Evolutionary conservation across 2,113 vertebrate species (phyloP).

Genomic region (Gasterosteus aculeatus): DNA sequence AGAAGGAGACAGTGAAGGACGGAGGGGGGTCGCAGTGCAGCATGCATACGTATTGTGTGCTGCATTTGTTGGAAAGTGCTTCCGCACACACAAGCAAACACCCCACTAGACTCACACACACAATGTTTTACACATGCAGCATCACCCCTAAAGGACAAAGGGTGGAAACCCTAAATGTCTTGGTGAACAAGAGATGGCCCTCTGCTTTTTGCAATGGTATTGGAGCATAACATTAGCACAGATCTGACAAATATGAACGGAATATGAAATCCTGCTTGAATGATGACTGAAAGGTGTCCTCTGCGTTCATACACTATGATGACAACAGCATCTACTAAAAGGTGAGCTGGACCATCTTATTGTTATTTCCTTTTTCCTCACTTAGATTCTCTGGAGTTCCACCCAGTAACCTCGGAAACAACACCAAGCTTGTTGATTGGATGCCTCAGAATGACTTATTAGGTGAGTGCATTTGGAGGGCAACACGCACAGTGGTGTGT

Average conservation of each 20-base stretch:
- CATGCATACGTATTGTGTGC: slow-evolving; percentile 29
- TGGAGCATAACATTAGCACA: background rate
- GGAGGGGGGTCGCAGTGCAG: slow-evolving; percentile 41
- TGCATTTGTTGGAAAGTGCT: slow-evolving; percentile 16
- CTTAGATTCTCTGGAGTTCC: slow-evolving; percentile 92
- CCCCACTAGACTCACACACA: background rate
- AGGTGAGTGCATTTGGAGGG: slow-evolving; percentile 81
- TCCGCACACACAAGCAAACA: slow-evolving; percentile 14
- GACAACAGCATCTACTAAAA: background rate
- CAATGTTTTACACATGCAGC: background rate
- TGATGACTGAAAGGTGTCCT: background rate
- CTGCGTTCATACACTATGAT: background rate
- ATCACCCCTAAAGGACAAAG: background rate
- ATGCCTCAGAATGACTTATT: slow-evolving; percentile 97
- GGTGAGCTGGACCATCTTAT: background rate
- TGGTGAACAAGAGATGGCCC: background rate
- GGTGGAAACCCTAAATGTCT: background rate
- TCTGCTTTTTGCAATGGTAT: background rate
- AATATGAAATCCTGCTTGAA: background rate
- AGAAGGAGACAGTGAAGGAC: slow-evolving; percentile 46
- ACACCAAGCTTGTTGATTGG: slow-evolving; percentile 98
- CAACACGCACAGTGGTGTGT: background rate
- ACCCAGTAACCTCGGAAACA: slow-evolving; percentile 94
- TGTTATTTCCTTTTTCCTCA: background rate
- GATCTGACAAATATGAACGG: background rate